phyloP scores from a whole-genome alignment of 2,888 invertebrate species.

The Syrista parreyssii region DNA sequence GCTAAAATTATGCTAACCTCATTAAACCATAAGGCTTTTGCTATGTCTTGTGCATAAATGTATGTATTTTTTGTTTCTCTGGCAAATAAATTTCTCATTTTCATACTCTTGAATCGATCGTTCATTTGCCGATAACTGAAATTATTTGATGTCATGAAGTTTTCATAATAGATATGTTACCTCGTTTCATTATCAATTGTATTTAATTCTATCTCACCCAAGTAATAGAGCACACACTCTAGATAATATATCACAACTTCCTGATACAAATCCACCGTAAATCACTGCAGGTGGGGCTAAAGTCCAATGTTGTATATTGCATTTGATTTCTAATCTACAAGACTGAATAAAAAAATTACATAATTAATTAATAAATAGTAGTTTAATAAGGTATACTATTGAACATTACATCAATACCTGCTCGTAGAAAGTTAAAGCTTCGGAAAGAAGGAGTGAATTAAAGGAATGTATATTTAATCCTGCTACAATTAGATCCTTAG shows the following conservation, averaged over 20 bases:
- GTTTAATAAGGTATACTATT: neutral
- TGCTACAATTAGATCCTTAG: conserved; percentile 42
- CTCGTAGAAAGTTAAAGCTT: conserved; percentile 56
- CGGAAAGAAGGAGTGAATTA: conserved; percentile 41
- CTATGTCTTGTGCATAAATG: conserved; percentile 44
- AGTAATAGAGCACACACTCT: conserved; percentile 52
- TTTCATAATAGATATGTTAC: neutral
- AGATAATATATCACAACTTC: conserved; percentile 47
- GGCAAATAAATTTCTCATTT: conserved; percentile 20
- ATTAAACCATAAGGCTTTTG: conserved; percentile 47
- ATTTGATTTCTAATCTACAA: conserved; percentile 37
- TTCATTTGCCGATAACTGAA: conserved; percentile 42
- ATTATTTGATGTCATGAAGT: neutral
- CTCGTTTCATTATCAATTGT: neutral
- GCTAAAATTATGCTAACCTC: conserved; percentile 20
- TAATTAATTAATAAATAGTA: neutral
- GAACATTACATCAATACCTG: conserved; percentile 29
- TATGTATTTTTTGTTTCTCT: conserved; percentile 29
- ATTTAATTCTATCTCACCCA: conserved; percentile 29
- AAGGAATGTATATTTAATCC: conserved; percentile 51
- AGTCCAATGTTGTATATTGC: conserved; percentile 42
- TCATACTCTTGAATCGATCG: conserved; percentile 26
- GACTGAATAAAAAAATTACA: conserved; percentile 24
- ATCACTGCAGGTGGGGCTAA: conserved; percentile 54
- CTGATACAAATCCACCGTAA: conserved; percentile 51